These are phyloP conservation scores for Drosophila nebulosa DNA, from an alignment of 1,140 invertebrate genomes.

Conservation along the genomic window DNA sequence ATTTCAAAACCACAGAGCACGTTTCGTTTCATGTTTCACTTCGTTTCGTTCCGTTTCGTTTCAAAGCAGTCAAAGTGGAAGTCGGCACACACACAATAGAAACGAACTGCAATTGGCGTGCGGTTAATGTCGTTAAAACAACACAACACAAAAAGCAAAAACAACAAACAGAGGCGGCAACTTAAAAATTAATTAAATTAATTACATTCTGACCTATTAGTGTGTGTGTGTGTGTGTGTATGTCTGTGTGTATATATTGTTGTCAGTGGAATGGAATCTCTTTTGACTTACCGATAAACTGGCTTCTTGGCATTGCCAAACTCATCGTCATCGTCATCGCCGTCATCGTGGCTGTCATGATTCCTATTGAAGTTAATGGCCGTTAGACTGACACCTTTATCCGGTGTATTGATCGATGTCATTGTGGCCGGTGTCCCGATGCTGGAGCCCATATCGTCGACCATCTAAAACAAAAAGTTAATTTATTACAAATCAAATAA, in stretches of 20 bases:
- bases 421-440: slow-evolving; percentile 36
- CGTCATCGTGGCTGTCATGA: slow-evolving; percentile 24
- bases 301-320: slow-evolving; percentile 56
- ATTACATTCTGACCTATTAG: slow-evolving; percentile 21
- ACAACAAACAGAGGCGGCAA: slow-evolving; percentile 14
- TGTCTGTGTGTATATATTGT: too few species aligned
- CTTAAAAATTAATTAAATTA: slow-evolving; percentile 63
- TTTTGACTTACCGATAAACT: slow-evolving; percentile 50
- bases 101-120: slow-evolving; percentile 15
- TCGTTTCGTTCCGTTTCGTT: background rate
- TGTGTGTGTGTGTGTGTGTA: too few species aligned
- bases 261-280: background rate
- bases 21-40: background rate
- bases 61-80: background rate
- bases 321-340: slow-evolving; percentile 65
- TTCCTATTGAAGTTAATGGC: slow-evolving; percentile 33
- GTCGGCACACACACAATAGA: slow-evolving; percentile 23
- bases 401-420: slow-evolving; percentile 21
- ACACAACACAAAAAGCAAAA: too few species aligned
- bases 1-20: background rate
- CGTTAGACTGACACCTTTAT: slow-evolving; percentile 23
- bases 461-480: slow-evolving; percentile 27
- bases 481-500: background rate
- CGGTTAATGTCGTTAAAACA: slow-evolving; percentile 25
- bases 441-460: slow-evolving; percentile 51